A percentile compares a stretch with the other conserved stretches of the same genome.
phyloP scores from a whole-genome alignment of 2,797 vertebrate genomes.

The Hirundo rustica region DNA sequence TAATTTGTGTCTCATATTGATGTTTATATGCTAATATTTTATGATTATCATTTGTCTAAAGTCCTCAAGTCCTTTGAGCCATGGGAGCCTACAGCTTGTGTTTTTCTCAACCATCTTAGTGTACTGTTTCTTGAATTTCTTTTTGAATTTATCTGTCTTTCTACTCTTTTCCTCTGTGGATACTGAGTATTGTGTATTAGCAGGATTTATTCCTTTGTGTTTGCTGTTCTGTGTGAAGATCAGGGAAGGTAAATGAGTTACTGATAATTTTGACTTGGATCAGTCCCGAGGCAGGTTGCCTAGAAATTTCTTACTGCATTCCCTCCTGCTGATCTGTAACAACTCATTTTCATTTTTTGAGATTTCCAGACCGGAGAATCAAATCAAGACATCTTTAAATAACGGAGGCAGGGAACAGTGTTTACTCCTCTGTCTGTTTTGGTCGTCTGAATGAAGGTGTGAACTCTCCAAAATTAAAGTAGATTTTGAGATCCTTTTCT shows the following conservation, averaged over 20 bases:
- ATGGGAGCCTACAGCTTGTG: background rate
- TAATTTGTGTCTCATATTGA: background rate
- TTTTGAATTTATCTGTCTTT: background rate
- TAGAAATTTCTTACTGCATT: background rate
- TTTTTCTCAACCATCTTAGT: background rate
- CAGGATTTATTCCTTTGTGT: background rate
- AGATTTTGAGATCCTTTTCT: background rate
- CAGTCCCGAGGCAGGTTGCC: background rate
- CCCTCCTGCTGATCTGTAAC: background rate
- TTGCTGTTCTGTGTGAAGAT: background rate
- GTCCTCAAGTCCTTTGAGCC: constrained; percentile 5
- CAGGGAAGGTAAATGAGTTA: background rate
- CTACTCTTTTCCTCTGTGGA: background rate
- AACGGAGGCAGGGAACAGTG: background rate
- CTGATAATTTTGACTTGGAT: background rate
- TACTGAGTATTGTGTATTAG: background rate
- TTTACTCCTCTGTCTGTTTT: background rate
- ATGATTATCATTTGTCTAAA: background rate
- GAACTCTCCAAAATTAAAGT: background rate
- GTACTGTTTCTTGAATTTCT: background rate
- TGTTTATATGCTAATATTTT: background rate
- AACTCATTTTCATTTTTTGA: background rate
- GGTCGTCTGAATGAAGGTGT: background rate
- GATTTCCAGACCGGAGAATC: background rate
- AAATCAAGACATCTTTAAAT: background rate